These are phyloP conservation scores for Hystrix brachyura DNA, from an alignment of 2,113 vertebrate genomes.

Conservation along the genomic window DNA sequence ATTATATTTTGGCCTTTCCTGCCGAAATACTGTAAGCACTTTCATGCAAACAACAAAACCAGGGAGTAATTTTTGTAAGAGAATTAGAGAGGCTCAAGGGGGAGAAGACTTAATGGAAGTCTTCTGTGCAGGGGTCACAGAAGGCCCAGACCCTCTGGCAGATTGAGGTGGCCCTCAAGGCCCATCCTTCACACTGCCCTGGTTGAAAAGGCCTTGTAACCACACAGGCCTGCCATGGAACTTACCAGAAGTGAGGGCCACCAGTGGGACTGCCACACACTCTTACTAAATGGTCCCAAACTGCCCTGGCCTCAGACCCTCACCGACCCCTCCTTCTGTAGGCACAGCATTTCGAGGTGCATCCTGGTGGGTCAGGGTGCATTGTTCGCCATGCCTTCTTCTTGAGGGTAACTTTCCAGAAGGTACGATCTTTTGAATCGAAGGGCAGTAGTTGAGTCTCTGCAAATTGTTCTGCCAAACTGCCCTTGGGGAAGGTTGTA, in stretches of 20 bases:
- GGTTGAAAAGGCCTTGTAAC: slow-evolving; percentile 35
- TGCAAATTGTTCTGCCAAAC: background rate
- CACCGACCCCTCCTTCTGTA: background rate
- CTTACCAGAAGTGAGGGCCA: slow-evolving; percentile 12
- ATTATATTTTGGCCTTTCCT: slow-evolving; percentile 7
- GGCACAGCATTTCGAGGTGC: background rate
- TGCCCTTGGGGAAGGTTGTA: background rate
- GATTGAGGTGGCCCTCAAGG: background rate
- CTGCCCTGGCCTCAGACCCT: background rate
- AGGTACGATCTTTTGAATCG: background rate
- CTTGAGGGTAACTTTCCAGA: slow-evolving; percentile 33
- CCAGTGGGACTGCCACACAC: background rate
- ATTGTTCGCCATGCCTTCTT: background rate
- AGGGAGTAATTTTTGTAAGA: background rate
- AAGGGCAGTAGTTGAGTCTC: background rate
- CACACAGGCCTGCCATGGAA: background rate
- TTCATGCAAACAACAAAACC: background rate
- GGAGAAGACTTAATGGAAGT: background rate
- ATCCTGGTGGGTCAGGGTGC: background rate
- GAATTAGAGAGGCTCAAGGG: background rate
- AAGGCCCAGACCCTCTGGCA: background rate
- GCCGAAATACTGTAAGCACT: slow-evolving; percentile 9
- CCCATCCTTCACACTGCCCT: background rate
- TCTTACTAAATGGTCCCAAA: background rate
- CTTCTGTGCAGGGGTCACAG: background rate